Evolutionary conservation across 2,797 vertebrate species (phyloP).

Genomic region (Eulemur mongoz): DNA sequence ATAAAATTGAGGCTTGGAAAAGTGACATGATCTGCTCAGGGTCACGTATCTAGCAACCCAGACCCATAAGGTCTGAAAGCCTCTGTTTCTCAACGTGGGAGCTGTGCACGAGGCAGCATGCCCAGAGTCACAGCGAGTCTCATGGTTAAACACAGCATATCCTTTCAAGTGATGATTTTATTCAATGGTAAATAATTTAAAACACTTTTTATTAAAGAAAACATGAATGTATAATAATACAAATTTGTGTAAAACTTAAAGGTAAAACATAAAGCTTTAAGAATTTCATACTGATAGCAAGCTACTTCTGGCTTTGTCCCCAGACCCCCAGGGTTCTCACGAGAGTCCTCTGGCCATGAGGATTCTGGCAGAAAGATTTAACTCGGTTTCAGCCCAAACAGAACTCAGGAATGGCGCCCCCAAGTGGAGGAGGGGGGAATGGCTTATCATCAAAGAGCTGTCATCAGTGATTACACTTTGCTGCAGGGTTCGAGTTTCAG

Average conservation of each 20-base stretch:
- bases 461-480: neutral
- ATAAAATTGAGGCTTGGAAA: neutral
- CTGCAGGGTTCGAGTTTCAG: neutral
- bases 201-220: neutral
- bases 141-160: neutral
- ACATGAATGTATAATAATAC: neutral
- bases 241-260: slow-evolving; percentile 17
- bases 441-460: neutral
- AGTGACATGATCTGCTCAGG: neutral
- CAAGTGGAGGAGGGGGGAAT: neutral
- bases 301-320: neutral
- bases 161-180: neutral
- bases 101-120: neutral
- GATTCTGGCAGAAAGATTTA: neutral
- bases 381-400: neutral
- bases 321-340: neutral
- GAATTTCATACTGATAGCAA: neutral
- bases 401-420: neutral
- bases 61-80: neutral
- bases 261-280: neutral
- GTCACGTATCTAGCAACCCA: neutral
- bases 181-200: neutral
- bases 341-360: neutral
- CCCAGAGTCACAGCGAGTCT: neutral
- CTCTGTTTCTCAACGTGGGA: neutral